Conservation (phyloP, 2,797 vertebrate species). For the Phalanger gymnotis region DNA sequence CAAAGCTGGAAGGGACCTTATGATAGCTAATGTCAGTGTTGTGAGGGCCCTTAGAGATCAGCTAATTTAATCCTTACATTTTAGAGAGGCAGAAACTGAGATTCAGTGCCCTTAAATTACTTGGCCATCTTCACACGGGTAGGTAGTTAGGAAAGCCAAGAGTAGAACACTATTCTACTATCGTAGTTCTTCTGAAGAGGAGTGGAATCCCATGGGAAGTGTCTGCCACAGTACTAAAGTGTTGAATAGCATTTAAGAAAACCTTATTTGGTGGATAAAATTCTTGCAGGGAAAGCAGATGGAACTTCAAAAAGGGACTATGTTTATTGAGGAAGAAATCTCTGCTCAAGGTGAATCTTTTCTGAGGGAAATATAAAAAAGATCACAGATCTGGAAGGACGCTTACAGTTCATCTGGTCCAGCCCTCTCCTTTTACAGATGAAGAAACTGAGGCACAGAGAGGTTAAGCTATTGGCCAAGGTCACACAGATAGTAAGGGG, state of each 20-base stretch:
- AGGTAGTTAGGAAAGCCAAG: background rate
- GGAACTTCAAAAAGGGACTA: fast-evolving
- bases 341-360: background rate
- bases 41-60: background rate
- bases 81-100: background rate
- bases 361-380: background rate
- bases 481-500: background rate
- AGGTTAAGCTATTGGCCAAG: background rate
- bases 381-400: background rate
- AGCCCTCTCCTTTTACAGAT: background rate
- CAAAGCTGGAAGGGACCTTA: background rate
- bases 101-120: background rate
- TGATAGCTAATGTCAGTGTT: background rate
- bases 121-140: background rate
- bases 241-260: background rate
- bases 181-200: background rate
- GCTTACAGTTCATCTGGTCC: background rate
- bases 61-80: background rate
- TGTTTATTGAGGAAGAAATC: background rate
- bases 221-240: background rate
- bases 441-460: background rate
- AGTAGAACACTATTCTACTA: background rate
- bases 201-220: background rate
- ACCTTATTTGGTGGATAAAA: background rate
- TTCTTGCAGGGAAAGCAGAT: background rate